Evolutionary conservation across 2,113 vertebrate species (phyloP), one percentile per base, ranked within the genome.

Genomic region (Montifringilla adamsi): DNA sequence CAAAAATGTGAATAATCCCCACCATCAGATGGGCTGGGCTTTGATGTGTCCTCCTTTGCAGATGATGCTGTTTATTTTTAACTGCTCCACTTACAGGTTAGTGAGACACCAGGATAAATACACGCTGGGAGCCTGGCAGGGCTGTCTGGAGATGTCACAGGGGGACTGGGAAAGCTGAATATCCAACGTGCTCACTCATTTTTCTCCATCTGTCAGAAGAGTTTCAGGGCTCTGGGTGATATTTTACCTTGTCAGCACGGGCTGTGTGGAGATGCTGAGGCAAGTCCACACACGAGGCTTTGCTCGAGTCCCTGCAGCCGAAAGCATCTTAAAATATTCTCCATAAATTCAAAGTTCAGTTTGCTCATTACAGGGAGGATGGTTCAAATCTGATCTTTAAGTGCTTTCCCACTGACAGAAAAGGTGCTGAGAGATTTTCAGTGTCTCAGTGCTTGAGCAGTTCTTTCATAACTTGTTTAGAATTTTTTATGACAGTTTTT

Each of bases 401-500:
- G 83, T 31, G 47, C 43, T 93, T 68, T 66, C 55, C n/a, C 1
- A 46, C 88, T 95, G 94, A 93, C 80, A 75, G 92, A 92, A 88
- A 43, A 3, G 88, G 55, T 81, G 90, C 23, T 90, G 95, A 94
- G 94, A 93, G 94, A 92, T 89, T 70, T 77, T 63, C 91, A 47
- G 89, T 15, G 68, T 67, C 84, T 77, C 75, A 35, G 0, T 35
- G 59, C 75, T 90, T 0, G 13, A 83, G 20, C 28, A n/a, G 50
- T 44, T 89, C 92, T 90, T 90, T 85, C 68, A 17, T 37, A 27
- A 35, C 0, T 1, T 43, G 35, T 56, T 93, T 43, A 35, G n/a
- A 59, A 17, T 20, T 73, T 73, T 76, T 84, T 59, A 68, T 63
- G 76, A 17, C 22, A 10, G 23, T 8, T 90, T 88, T 55, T 19